phyloP scores from a whole-genome alignment of 2,113 vertebrate species.

The Isurus oxyrinchus region DNA sequence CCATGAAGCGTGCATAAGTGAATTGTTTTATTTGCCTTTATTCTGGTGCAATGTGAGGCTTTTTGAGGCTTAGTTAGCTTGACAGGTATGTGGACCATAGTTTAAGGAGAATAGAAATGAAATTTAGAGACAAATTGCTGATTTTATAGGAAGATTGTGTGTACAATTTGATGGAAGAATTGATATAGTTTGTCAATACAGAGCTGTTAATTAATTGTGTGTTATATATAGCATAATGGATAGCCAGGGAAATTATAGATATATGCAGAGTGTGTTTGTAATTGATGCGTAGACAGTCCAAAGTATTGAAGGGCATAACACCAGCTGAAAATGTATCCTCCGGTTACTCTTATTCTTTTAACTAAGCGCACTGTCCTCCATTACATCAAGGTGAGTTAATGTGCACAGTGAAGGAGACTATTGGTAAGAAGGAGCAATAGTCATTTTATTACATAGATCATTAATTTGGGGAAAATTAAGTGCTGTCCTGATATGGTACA shows the following conservation, averaged over 20 bases:
- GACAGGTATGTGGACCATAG: neutral
- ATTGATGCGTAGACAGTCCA: neutral
- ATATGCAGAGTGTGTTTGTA: neutral
- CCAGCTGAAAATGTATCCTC: neutral
- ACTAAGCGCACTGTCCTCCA: neutral
- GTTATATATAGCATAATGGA: neutral
- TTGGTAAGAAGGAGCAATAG: neutral
- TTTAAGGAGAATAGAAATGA: neutral
- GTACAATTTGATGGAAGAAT: neutral
- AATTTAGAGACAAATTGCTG: neutral
- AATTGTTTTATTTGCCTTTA: neutral
- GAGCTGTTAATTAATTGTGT: neutral
- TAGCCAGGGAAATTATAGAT: neutral
- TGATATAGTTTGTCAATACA: neutral
- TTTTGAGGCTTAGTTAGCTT: neutral
- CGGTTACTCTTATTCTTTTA: neutral
- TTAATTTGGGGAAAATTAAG: neutral
- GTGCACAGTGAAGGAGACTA: neutral
- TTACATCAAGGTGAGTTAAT: neutral
- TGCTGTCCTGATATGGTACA: neutral
- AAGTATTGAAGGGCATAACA: neutral
- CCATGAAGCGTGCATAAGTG: neutral
- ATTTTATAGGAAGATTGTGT: neutral
- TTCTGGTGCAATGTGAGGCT: neutral
- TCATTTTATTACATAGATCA: neutral